Evolutionary conservation across 2,888 invertebrate species (phyloP).

Genomic region (Synanthedon formicaeformis): DNA sequence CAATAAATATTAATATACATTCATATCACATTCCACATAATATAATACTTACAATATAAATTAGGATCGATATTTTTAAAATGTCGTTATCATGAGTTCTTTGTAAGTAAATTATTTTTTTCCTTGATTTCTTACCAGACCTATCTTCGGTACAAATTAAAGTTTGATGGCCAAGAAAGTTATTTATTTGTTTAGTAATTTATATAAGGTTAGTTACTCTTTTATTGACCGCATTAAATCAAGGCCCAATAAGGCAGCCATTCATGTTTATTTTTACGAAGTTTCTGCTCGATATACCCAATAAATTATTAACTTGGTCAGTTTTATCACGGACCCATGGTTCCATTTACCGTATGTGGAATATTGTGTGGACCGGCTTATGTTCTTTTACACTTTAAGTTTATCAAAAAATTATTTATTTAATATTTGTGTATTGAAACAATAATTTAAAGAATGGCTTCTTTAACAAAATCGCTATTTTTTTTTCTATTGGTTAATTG

Average conservation of each 20-base stretch:
- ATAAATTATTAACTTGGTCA: slow-evolving; percentile 68
- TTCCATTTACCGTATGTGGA: slow-evolving; percentile 50
- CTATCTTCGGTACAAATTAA: slow-evolving; percentile 19
- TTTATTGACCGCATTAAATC: slow-evolving; percentile 69
- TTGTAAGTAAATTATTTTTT: no score
- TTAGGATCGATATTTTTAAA: no score
- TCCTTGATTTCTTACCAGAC: background rate
- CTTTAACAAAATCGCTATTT: no score
- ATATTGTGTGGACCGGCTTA: slow-evolving; percentile 30
- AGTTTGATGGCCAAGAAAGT: slow-evolving; percentile 62
- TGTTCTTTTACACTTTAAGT: background rate
- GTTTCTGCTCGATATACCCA: slow-evolving; percentile 64
- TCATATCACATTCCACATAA: no score
- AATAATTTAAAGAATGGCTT: no score
- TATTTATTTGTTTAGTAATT: slow-evolving; percentile 71
- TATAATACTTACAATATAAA: no score
- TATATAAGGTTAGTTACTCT: slow-evolving; percentile 71
- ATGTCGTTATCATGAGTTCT: no score
- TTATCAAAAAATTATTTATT: no score
- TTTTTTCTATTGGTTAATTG: no score
- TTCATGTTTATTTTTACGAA: slow-evolving; percentile 71
- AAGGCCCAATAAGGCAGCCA: slow-evolving; percentile 70
- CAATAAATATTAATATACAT: no score
- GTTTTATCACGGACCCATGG: slow-evolving; percentile 63
- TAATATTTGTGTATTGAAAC: no score